A percentile compares a stretch with the other conserved stretches of the same genome.
Evolutionary conservation across 2,888 invertebrate species (phyloP).

Genomic region (Yponomeuta malinellus): DNA sequence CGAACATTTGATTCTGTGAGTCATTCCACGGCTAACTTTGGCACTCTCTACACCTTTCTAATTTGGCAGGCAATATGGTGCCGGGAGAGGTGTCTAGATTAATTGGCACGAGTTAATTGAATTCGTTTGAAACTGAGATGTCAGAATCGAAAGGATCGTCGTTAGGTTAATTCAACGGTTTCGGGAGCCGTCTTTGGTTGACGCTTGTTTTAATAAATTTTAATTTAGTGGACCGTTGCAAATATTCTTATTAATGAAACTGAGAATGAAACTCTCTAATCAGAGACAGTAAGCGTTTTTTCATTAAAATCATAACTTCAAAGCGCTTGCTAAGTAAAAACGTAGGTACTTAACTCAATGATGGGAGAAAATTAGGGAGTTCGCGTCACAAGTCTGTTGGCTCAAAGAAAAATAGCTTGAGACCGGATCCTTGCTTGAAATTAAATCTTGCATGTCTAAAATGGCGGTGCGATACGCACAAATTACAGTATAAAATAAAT

Average conservation of each 20-base stretch:
- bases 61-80: constrained; percentile 5
- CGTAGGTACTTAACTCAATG: background rate
- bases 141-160: background rate
- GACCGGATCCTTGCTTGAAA: constrained; percentile 12
- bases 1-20: constrained; percentile 35
- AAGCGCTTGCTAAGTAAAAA: background rate
- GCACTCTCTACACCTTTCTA: background rate
- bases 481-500: constrained; percentile 45
- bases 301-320: constrained; percentile 4
- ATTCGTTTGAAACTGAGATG: constrained; percentile 5
- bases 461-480: constrained; percentile 28
- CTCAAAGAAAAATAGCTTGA: constrained; percentile 12
- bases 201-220: no score
- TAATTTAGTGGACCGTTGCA: no score
- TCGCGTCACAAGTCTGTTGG: no score
- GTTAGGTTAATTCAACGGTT: background rate
- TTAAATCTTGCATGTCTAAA: constrained; percentile 15
- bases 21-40: constrained; percentile 4
- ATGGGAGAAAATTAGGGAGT: background rate
- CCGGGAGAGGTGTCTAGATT: constrained; percentile 6
- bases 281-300: background rate
- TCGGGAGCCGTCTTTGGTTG: background rate
- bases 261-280: background rate
- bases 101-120: constrained; percentile 11
- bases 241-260: background rate